Evolutionary conservation across 1,140 invertebrate species (phyloP).

Genomic region (Orussus abietinus): DNA sequence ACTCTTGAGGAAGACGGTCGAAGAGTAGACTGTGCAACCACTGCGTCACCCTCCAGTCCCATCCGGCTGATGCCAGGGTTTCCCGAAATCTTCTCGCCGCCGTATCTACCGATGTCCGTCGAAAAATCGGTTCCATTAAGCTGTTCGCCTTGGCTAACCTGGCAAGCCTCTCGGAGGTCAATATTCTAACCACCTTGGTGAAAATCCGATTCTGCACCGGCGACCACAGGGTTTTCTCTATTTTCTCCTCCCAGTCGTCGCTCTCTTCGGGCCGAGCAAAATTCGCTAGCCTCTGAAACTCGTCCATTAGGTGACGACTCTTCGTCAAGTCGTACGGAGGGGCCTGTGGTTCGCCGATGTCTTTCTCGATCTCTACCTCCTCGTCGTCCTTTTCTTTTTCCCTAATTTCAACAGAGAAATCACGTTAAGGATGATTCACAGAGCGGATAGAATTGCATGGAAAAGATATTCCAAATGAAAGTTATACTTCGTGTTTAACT

Average conservation of each 20-base stretch:
- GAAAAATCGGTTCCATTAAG: conserved; percentile 63
- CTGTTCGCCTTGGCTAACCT: conserved; percentile 59
- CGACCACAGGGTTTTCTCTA: conserved; percentile 66
- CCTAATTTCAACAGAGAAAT: not conserved
- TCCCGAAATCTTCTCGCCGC: conserved; percentile 66
- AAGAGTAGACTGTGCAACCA: conserved; percentile 77
- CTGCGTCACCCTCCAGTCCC: conserved; percentile 69
- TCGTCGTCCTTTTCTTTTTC: conserved; percentile 34
- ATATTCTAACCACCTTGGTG: conserved; percentile 61
- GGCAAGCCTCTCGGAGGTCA: conserved; percentile 69
- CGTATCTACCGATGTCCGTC: conserved; percentile 68
- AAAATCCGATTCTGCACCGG: conserved; percentile 64
- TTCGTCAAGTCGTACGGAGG: conserved; percentile 63
- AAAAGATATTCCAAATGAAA: too few species aligned
- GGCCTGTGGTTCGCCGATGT: conserved; percentile 15
- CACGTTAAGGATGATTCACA: too few species aligned
- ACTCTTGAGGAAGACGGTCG: conserved; percentile 65
- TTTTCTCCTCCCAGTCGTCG: conserved; percentile 69
- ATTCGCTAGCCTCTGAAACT: conserved; percentile 65
- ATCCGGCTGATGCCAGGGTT: conserved; percentile 62
- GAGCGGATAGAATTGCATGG: too few species aligned
- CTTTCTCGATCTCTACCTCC: conserved; percentile 53
- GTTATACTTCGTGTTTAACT: too few species aligned
- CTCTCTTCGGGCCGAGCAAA: conserved; percentile 60
- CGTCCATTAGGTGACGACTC: conserved; percentile 66